Evolutionary conservation across 2,797 vertebrate species (phyloP), one percentile per base, ranked within the genome.

Genomic region (Ptychadena robeensis): DNA sequence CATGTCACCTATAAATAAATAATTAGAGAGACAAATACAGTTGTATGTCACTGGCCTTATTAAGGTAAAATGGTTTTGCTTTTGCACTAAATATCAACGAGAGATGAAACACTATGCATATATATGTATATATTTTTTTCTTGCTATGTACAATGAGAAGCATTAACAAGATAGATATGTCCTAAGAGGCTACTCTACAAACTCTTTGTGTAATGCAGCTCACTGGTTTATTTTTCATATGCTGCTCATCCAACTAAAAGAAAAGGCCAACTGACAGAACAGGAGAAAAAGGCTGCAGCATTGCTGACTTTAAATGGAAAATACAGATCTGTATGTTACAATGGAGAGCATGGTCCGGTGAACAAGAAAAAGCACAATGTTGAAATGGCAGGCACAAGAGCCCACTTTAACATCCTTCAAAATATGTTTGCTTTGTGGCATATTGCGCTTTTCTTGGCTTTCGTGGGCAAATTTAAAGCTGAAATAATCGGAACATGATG

Each of bases 1-100:
- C 86, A 77, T 86, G 85, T 91, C 80, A 88, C 81, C 73, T 85
- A 90, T 91, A 88, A 91, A 89, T 89, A 91, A 91, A 86, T 87
- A 88, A 91, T 91, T 90, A 89, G 86, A 87, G 72, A 88, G 53
- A 87, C 82, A 86, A 86, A 88, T 63, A 87, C 88, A 87, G 87
- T 86, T 84, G 38, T 86, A 84, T 89, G 85, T 88, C 86, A 86
- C 80, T 83, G 86, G 68, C 59, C 82, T 89, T 89, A 88, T 89
- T 91, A 90, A 90, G 86, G 87, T 64, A 88, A 87, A 88, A 89
- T 44, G 31, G 71, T 80, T 86, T 86, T 82, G 86, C 85, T 87
- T 85, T 89, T 91, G 78, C 88, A 86, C 86, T 86, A 88, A 89
- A 89, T 87, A 88, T 71, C 82, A 88, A 15, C 65, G 40, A 67